phyloP scores from a whole-genome alignment of 2,113 vertebrate species.

The Cranoglanis bouderius region DNA sequence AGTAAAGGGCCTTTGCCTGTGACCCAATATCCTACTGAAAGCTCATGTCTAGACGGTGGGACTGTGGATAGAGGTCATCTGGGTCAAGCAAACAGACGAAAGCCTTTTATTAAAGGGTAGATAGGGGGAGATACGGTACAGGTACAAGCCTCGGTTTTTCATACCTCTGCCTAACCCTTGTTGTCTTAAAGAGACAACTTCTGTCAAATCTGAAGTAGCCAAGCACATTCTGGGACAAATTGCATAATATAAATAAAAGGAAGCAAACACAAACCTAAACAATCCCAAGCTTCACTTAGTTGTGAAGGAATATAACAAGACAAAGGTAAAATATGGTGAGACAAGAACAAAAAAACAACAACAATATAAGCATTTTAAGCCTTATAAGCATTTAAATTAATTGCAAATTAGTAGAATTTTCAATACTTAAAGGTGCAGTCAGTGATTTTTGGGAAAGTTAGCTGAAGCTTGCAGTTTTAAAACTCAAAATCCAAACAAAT shows the following conservation, averaged over 20 bases:
- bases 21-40: conserved; percentile 41
- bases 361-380: neutral
- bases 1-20: conserved; percentile 11
- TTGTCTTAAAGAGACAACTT: neutral
- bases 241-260: neutral
- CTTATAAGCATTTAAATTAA: neutral
- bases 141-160: conserved; percentile 4
- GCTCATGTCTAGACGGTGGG: conserved; percentile 35
- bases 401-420: neutral
- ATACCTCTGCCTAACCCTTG: neutral
- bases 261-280: neutral
- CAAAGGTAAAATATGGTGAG: neutral
- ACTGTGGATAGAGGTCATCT: conserved; percentile 13
- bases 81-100: conserved; percentile 34
- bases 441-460: neutral
- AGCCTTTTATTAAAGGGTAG: conserved; percentile 5
- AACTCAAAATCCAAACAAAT: neutral
- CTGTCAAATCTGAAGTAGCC: neutral
- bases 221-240: neutral
- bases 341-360: neutral
- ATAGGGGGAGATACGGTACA: neutral
- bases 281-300: neutral
- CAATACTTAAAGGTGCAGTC: neutral
- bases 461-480: neutral
- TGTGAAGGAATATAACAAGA: neutral